Percentiles rank a stretch among this genome's conserved stretches.
Evolutionary conservation across 2,888 invertebrate genomes (phyloP).

Genomic region (Dolichopus griseipennis): DNA sequence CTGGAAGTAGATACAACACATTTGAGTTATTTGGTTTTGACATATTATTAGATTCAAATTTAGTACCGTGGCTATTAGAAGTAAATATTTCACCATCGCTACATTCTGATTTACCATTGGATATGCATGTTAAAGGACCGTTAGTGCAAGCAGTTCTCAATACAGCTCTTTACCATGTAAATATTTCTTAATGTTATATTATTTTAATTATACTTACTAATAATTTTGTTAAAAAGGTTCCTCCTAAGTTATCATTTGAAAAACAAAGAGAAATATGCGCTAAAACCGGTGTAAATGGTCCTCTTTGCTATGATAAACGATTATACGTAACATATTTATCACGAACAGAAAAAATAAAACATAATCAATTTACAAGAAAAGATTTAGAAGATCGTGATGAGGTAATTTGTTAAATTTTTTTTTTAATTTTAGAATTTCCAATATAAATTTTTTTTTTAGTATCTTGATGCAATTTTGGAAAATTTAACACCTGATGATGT

Average conservation of each 20-base stretch:
- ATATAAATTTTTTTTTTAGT: slow-evolving; percentile 42
- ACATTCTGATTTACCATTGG: slow-evolving; percentile 78
- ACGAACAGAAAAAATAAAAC: slow-evolving; percentile 57
- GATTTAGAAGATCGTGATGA: slow-evolving; percentile 39
- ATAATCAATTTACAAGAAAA: slow-evolving; percentile 39
- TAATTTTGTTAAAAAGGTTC: slow-evolving; percentile 28
- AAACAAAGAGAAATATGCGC: slow-evolving; percentile 36
- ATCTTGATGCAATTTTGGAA: slow-evolving; percentile 70
- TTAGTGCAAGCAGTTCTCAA: slow-evolving; percentile 84
- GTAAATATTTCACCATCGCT: slow-evolving; percentile 88
- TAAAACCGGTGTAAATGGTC: slow-evolving; percentile 43
- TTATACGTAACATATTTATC: slow-evolving; percentile 60
- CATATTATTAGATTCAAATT: slow-evolving; percentile 79
- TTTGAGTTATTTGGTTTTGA: slow-evolving; percentile 96
- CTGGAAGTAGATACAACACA: slow-evolving; percentile 73
- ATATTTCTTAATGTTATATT: slow-evolving; percentile 29
- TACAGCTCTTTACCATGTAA: slow-evolving; percentile 83
- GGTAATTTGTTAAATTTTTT: slow-evolving; percentile 20
- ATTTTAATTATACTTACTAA: not conserved
- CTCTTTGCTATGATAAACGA: slow-evolving; percentile 58
- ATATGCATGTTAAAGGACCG: slow-evolving; percentile 88
- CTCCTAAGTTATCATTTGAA: slow-evolving; percentile 39
- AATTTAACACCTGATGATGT: slow-evolving; percentile 85
- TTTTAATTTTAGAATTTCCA: not conserved
- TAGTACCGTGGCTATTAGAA: slow-evolving; percentile 94